phyloP scores from a whole-genome alignment of 2,888 invertebrate genomes.

The Drosophila yooni region DNA sequence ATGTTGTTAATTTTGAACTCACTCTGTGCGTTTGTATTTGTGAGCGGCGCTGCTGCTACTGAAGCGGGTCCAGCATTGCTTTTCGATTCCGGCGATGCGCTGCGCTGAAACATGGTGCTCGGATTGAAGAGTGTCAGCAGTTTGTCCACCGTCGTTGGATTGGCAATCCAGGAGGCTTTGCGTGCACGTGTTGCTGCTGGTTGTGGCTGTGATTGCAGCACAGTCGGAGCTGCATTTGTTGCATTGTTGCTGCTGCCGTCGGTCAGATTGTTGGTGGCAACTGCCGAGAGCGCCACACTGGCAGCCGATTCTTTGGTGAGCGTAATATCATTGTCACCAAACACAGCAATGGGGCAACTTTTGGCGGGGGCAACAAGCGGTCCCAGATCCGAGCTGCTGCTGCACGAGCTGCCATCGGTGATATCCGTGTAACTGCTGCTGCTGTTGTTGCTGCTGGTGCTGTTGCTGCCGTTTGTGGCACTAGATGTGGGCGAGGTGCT shows the following conservation, averaged over 20 bases:
- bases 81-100: constrained; percentile 78
- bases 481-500: constrained; percentile 67
- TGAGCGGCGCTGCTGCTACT: constrained; percentile 11
- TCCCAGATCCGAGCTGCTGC: constrained; percentile 37
- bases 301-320: constrained; percentile 78
- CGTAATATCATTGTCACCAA: constrained; percentile 82
- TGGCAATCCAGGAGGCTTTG: constrained; percentile 88
- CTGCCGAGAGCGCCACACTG: constrained; percentile 59
- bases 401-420: constrained; percentile 50
- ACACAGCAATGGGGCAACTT: constrained; percentile 78
- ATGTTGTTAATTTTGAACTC: constrained; percentile 23
- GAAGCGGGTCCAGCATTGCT: constrained; percentile 18
- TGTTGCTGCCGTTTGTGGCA: constrained; percentile 45
- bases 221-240: background rate
- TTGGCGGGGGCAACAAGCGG: constrained; percentile 29
- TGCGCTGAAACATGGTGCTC: constrained; percentile 87
- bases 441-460: constrained; percentile 25
- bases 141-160: constrained; percentile 88
- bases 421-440: constrained; percentile 34
- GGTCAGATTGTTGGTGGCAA: constrained; percentile 22
- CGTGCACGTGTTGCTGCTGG: constrained; percentile 83
- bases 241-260: constrained; percentile 4
- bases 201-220: constrained; percentile 6
- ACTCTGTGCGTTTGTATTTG: constrained; percentile 63
- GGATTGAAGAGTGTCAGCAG: constrained; percentile 89